phyloP scores from a whole-genome alignment of 2,888 invertebrate genomes.

The Cheilosia vernalis region DNA sequence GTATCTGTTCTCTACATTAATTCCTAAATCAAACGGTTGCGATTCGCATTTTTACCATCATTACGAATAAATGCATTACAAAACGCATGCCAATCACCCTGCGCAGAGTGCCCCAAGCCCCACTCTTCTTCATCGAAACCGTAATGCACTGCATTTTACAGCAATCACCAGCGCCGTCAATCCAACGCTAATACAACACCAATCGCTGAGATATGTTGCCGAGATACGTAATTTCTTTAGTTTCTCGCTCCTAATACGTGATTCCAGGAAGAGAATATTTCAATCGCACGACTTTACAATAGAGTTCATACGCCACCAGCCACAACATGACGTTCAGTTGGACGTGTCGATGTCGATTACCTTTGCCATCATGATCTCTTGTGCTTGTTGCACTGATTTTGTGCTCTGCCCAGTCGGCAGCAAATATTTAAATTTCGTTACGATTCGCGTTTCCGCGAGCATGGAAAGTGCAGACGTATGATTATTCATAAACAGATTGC shows the following conservation, averaged over 20 bases:
- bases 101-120: no score
- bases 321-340: not conserved
- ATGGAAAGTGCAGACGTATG: slow-evolving; percentile 20
- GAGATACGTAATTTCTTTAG: slow-evolving; percentile 33
- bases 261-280: slow-evolving; percentile 59
- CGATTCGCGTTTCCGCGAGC: slow-evolving; percentile 41
- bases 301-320: slow-evolving; percentile 32
- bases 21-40: not conserved
- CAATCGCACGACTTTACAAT: slow-evolving; percentile 11
- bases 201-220: slow-evolving; percentile 23
- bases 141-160: slow-evolving; percentile 5
- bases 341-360: slow-evolving; percentile 32
- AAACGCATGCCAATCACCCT: slow-evolving; percentile 17
- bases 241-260: slow-evolving; percentile 57
- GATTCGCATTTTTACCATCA: not conserved
- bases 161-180: slow-evolving; percentile 4
- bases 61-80: slow-evolving; percentile 18
- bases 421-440: slow-evolving; percentile 35
- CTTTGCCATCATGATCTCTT: slow-evolving; percentile 22
- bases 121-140: not conserved
- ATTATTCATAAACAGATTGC: not conserved
- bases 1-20: not conserved
- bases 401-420: not conserved
- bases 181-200: not conserved
- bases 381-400: slow-evolving; percentile 14